Conservation (phyloP, 2,888 invertebrate species). For the Oxytorus armatus region DNA sequence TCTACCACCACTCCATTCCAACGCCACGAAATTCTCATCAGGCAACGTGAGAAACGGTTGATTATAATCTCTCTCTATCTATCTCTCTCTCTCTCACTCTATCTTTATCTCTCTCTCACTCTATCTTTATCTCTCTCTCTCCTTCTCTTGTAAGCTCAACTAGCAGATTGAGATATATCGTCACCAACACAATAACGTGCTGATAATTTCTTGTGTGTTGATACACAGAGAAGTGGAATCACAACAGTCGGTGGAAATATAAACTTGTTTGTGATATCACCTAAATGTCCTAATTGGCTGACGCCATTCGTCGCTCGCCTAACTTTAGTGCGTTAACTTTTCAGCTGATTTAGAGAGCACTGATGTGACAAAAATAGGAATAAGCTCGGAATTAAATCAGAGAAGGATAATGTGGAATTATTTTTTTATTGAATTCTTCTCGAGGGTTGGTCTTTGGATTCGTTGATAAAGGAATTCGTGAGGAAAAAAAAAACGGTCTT, state of each 20-base stretch:
- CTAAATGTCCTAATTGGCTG: background rate
- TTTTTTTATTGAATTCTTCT: too few relatives aligned
- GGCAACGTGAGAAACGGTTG: slow-evolving; percentile 56
- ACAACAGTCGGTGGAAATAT: slow-evolving; percentile 8
- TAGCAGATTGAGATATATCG: slow-evolving; percentile 56
- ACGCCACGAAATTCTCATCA: slow-evolving; percentile 59
- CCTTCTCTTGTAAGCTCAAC: background rate
- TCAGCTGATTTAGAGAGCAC: background rate
- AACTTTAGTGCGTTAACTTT: background rate
- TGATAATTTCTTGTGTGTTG: background rate
- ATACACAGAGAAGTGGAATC: background rate
- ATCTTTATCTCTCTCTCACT: slow-evolving; percentile 3
- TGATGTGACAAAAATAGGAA: too few relatives aligned
- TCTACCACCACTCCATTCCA: slow-evolving; percentile 17
- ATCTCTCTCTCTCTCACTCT: slow-evolving; percentile 17
- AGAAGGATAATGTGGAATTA: too few relatives aligned
- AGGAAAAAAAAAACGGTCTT: background rate
- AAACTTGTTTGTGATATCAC: slow-evolving; percentile 12
- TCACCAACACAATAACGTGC: slow-evolving; percentile 2
- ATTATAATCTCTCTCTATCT: slow-evolving; percentile 52
- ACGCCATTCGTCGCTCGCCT: background rate
- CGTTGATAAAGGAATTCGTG: background rate
- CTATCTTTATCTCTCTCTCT: slow-evolving; percentile 7
- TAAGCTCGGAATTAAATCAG: too few relatives aligned
- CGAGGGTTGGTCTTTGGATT: too few relatives aligned